A percentile compares a stretch with the other conserved stretches of the same genome.
Evolutionary conservation across 2,888 invertebrate species (phyloP).

Genomic region (Acronicta aceris): DNA sequence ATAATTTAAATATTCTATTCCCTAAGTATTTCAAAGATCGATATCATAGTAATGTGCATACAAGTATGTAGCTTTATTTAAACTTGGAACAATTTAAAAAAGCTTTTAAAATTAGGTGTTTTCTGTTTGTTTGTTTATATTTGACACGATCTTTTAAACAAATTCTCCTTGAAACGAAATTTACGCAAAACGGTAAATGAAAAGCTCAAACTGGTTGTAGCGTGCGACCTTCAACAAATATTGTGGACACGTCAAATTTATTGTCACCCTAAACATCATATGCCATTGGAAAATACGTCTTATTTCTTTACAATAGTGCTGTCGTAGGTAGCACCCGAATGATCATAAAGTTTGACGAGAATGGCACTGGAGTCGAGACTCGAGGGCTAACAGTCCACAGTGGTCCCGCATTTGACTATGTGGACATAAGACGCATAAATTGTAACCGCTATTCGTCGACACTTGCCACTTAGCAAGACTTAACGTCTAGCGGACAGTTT

Average conservation of each 20-base stretch:
- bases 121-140: not conserved
- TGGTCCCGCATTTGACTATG: slow-evolving; percentile 21
- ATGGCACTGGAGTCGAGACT: slow-evolving; percentile 7
- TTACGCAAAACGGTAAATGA: slow-evolving; percentile 57
- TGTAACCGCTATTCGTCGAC: slow-evolving; percentile 37
- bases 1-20: too few relatives aligned
- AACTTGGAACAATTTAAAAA: not conserved
- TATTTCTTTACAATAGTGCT: not conserved
- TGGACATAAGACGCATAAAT: slow-evolving; percentile 27
- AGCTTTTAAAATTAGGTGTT: not conserved
- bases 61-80: too few relatives aligned
- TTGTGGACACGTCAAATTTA: slow-evolving; percentile 18
- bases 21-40: too few relatives aligned
- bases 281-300: not conserved
- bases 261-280: not conserved
- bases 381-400: slow-evolving; percentile 2
- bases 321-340: not conserved
- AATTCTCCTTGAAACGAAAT: slow-evolving; percentile 32
- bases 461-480: slow-evolving; percentile 34
- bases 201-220: slow-evolving; percentile 45
- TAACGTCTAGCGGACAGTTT: slow-evolving; percentile 20
- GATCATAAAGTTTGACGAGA: not conserved
- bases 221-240: slow-evolving; percentile 70
- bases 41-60: too few relatives aligned
- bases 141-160: slow-evolving; percentile 6